Evolutionary conservation across 2,797 vertebrate genomes (phyloP).

Genomic region (Tokudaia muenninki): DNA sequence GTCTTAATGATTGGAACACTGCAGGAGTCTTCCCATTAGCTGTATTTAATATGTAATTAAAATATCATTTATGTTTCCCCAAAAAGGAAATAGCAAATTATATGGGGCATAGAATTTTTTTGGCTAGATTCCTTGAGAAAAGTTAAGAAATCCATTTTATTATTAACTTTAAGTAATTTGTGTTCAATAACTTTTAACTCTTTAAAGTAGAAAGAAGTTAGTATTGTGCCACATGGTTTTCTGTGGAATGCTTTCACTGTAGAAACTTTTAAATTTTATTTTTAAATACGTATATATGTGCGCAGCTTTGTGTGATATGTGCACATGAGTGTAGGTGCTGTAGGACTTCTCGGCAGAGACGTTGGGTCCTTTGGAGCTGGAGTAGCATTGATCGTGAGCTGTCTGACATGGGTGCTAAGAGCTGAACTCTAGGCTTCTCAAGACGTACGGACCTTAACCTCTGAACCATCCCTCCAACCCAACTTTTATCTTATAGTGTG

Average conservation of each 20-base stretch:
- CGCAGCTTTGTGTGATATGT: background rate
- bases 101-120: constrained; percentile 19
- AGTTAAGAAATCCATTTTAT: constrained; percentile 32
- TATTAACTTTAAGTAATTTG: constrained; percentile 34
- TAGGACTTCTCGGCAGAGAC: background rate
- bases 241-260: background rate
- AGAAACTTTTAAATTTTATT: background rate
- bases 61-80: constrained; percentile 58
- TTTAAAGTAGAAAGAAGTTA: constrained; percentile 35
- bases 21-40: constrained; percentile 64
- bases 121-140: constrained; percentile 36
- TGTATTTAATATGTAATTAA: constrained; percentile 68
- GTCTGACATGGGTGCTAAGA: background rate
- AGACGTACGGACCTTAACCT: background rate
- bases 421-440: background rate
- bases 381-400: background rate
- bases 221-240: background rate
- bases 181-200: constrained; percentile 60
- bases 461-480: background rate
- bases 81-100: constrained; percentile 64
- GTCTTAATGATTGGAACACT: constrained; percentile 69
- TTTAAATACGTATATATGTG: background rate
- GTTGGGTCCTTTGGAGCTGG: background rate
- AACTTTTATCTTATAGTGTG: background rate
- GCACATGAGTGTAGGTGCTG: background rate